Conservation (phyloP, 2,888 invertebrate species). For the Parnassius glacialis region DNA sequence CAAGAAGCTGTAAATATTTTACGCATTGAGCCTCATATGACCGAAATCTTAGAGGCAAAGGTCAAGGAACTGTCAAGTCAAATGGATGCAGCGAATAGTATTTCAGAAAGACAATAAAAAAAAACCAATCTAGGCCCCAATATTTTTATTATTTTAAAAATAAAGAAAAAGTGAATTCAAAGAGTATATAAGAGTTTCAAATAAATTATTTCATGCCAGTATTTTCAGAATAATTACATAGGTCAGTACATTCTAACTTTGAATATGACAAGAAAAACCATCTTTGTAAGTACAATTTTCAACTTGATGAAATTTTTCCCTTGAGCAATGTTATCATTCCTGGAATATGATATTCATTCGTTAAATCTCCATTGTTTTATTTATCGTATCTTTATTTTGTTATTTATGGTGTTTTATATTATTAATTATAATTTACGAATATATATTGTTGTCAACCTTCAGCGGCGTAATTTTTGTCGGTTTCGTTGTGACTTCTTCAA, state of each 20-base stretch:
- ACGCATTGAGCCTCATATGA: constrained; percentile 81
- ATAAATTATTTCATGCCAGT: no score
- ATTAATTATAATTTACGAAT: no score
- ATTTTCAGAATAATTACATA: no score
- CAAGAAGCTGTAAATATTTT: constrained; percentile 83
- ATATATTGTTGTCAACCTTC: constrained; percentile 46
- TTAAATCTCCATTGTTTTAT: background rate
- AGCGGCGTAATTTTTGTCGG: constrained; percentile 69
- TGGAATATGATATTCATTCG: constrained; percentile 25
- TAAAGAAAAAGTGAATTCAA: no score
- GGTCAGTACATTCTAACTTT: no score
- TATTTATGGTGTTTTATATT: constrained; percentile 18
- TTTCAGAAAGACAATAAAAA: constrained; percentile 7
- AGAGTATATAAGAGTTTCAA: no score
- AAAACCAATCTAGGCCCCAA: no score
- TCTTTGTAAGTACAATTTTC: no score
- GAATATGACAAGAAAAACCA: no score
- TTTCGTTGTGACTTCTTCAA: constrained; percentile 62
- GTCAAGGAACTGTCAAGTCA: constrained; percentile 63
- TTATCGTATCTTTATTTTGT: background rate
- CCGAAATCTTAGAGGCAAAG: constrained; percentile 70
- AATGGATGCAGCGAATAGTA: constrained; percentile 47
- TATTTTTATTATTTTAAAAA: no score
- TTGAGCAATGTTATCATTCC: constrained; percentile 22
- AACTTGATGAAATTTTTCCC: no score